Conservation (phyloP, 1,140 invertebrate genomes). For the Ceratina australensis region DNA sequence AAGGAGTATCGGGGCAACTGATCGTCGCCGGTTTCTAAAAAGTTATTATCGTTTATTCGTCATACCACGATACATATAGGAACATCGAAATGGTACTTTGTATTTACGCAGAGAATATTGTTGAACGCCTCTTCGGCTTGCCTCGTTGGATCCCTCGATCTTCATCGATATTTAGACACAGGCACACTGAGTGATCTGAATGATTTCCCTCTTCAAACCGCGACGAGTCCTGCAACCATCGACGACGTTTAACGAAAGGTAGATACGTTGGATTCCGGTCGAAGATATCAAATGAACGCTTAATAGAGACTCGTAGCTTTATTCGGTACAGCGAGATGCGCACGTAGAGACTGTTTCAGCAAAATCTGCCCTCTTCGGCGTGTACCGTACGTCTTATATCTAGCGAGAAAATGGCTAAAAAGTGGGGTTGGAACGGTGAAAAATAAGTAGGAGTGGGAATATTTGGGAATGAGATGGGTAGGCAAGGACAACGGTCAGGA, state of each 20-base stretch:
- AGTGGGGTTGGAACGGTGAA: too few relatives aligned
- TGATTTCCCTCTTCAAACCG: constrained; percentile 75
- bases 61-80: constrained; percentile 40
- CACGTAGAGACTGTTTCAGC: too few relatives aligned
- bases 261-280: too few relatives aligned
- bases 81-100: constrained; percentile 44
- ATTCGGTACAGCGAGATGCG: too few relatives aligned
- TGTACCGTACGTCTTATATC: too few relatives aligned
- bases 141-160: not conserved
- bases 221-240: constrained; percentile 69
- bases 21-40: constrained; percentile 24
- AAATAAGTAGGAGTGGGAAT: too few relatives aligned
- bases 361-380: too few relatives aligned
- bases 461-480: too few relatives aligned
- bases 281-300: too few relatives aligned
- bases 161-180: constrained; percentile 69
- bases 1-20: not conserved
- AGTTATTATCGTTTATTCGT: constrained; percentile 40
- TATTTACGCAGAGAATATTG: constrained; percentile 26
- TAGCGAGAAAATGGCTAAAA: too few relatives aligned
- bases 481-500: too few relatives aligned
- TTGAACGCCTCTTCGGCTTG: constrained; percentile 10
- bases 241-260: not conserved
- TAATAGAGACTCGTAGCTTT: too few relatives aligned
- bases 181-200: constrained; percentile 77